phyloP scores from a whole-genome alignment of 2,888 invertebrate species.

The Pammene aurita region DNA sequence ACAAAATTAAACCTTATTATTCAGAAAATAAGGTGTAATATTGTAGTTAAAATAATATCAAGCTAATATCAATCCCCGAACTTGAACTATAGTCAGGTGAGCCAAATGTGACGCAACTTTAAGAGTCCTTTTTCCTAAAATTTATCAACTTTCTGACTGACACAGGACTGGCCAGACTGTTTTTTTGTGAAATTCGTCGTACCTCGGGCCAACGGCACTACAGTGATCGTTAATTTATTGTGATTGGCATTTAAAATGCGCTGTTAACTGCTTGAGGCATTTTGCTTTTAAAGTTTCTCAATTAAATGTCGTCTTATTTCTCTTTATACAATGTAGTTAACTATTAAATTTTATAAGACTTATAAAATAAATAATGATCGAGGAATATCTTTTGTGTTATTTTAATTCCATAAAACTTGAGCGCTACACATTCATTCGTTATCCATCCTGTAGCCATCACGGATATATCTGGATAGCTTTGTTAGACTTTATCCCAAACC shows the following conservation, averaged over 20 bases:
- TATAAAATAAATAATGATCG: conserved; percentile 67
- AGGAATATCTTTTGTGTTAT: conserved; percentile 55
- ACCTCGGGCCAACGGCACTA: conserved; percentile 44
- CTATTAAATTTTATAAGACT: conserved; percentile 77
- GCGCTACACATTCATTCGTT: too few relatives aligned
- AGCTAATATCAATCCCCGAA: neutral
- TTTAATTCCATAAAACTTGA: conserved; percentile 38
- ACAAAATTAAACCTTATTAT: conserved; percentile 9
- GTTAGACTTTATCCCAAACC: too few relatives aligned
- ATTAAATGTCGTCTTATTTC: conserved; percentile 61
- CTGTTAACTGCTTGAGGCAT: conserved; percentile 56
- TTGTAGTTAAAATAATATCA: conserved; percentile 6
- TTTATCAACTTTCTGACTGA: neutral
- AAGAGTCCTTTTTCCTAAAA: neutral
- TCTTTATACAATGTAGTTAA: conserved; percentile 61
- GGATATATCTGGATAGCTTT: too few relatives aligned
- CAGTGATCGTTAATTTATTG: conserved; percentile 55
- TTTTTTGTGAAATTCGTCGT: conserved; percentile 8
- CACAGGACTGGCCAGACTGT: neutral
- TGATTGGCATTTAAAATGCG: conserved; percentile 66
- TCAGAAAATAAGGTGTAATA: neutral
- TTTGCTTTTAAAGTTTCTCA: conserved; percentile 56
- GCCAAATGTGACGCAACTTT: neutral
- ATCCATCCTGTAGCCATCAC: too few relatives aligned
- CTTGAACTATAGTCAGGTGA: conserved; percentile 12